These are phyloP conservation scores for Platycheirus rosarum DNA, from an alignment of 2,888 invertebrate genomes.

Conservation along the genomic window DNA sequence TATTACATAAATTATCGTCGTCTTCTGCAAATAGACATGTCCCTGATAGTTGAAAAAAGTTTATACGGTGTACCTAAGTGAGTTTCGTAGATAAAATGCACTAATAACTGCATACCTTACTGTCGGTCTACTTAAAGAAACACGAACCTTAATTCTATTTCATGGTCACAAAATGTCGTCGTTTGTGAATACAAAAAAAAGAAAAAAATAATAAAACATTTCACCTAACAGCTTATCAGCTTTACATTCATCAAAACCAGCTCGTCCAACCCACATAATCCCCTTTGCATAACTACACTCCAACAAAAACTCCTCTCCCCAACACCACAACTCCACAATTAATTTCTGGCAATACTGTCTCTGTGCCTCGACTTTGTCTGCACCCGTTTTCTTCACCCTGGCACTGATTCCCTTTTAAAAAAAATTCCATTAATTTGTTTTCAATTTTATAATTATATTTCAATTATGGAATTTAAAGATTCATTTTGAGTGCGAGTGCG, in stretches of 20 bases:
- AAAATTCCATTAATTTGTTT: slow-evolving; percentile 56
- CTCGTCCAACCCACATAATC: slow-evolving; percentile 22
- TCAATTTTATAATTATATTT: slow-evolving; percentile 61
- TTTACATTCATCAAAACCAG: neutral
- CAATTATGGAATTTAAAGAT: slow-evolving; percentile 51
- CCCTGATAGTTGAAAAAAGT: too few species aligned
- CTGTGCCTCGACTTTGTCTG: neutral
- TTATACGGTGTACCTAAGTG: too few species aligned
- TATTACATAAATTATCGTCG: too few species aligned
- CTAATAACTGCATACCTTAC: too few species aligned
- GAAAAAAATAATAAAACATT: too few species aligned
- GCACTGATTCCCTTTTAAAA: slow-evolving; percentile 3
- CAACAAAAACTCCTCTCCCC: neutral
- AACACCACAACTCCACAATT: neutral
- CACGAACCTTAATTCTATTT: too few species aligned
- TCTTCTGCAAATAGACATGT: too few species aligned
- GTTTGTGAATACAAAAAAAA: too few species aligned
- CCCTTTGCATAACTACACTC: neutral
- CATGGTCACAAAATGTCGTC: too few species aligned
- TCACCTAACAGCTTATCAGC: slow-evolving; percentile 15
- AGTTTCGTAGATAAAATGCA: too few species aligned
- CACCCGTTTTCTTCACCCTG: neutral
- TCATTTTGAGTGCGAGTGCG: neutral
- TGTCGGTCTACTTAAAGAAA: too few species aligned
- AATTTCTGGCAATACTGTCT: slow-evolving; percentile 29